Percentiles rank a stretch among this genome's conserved stretches.
These are phyloP conservation scores for Neuroterus valhalla DNA, from an alignment of 1,140 invertebrate species.

Conservation along the genomic window DNA sequence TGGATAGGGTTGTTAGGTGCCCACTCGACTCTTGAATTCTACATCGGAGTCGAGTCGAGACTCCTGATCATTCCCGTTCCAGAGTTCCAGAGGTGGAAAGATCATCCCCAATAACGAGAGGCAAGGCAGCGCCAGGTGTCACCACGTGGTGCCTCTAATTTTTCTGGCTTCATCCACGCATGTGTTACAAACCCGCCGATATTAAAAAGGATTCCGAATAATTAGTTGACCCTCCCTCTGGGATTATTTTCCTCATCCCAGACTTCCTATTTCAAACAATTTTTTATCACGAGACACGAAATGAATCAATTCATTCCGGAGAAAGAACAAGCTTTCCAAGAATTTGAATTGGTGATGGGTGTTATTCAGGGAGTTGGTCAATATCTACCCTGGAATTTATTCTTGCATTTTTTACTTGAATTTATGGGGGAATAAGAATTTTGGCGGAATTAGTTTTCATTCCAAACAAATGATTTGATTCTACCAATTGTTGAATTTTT, in stretches of 20 bases:
- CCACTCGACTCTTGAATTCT: slow-evolving; percentile 52
- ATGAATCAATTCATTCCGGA: too few species aligned
- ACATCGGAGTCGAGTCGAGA: slow-evolving; percentile 44
- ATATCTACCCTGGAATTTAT: neutral
- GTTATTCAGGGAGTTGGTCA: slow-evolving; percentile 1
- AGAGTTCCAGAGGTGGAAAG: slow-evolving; percentile 38
- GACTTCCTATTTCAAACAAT: neutral
- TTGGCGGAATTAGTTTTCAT: slow-evolving; percentile 12
- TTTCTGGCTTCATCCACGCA: slow-evolving; percentile 41
- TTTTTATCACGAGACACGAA: too few species aligned
- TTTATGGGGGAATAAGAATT: neutral
- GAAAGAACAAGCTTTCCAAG: slow-evolving; percentile 28
- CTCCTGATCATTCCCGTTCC: slow-evolving; percentile 41
- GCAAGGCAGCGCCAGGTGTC: slow-evolving; percentile 50
- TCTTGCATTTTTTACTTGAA: slow-evolving; percentile 15
- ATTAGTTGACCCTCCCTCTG: neutral
- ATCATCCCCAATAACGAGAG: slow-evolving; percentile 46
- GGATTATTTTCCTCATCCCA: neutral
- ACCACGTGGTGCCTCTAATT: slow-evolving; percentile 43
- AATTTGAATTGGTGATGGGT: slow-evolving; percentile 36
- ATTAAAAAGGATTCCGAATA: slow-evolving; percentile 34
- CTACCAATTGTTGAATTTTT: too few species aligned
- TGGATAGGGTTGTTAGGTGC: slow-evolving; percentile 33
- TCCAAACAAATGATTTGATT: too few species aligned
- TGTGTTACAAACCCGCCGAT: slow-evolving; percentile 33